Evolutionary conservation across 37 sponge, comb jelly and placozoan species (phyloP), one percentile per base, ranked within the genome.

Genomic region (Haliclona indistincta): DNA sequence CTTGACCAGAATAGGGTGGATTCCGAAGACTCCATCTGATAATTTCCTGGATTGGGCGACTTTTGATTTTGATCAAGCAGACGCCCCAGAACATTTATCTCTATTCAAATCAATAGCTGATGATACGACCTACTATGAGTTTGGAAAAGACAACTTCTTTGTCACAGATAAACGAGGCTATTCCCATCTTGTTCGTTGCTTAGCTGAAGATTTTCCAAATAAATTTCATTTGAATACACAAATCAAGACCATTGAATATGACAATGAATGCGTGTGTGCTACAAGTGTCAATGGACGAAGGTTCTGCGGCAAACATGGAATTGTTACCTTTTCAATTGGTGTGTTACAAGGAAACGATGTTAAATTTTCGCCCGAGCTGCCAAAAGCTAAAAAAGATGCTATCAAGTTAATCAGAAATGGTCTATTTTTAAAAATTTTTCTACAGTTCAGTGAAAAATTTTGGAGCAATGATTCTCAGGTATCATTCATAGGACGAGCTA

Each of bases 151-250:
- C 22, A n/a, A 42, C 38, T 80, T 37, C 64, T 80, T 71, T 44
- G 64, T 80, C 3, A 56, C 81, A 20, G 81, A 80, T 42, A 60
- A 70, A 17, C 42, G 64, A 15, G 81, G 81, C 32, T 70, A 61
- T 47, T 6, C 63, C 37, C 38, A 30, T 4, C 2, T 80, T 3
- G 43, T 80, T 15, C 19, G 29, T 29, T 43, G 72, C 29, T 38
- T 80, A 10, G 81, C 72, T 20, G 34, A 67, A 26, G 56, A 55
- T 35, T 68, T 60, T 52, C 6, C 7, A 29, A 8, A 0, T 15
- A 37, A 52, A 30, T 28, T 71, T 11, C 72, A 41, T 11, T 33
- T 71, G 6, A 49, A 49, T 51, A 34, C 51, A 29, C 43, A n/a
- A 17, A 54, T 71, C 34, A 51, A 47, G 3, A 33, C 30, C 10